A percentile compares a stretch with the other conserved stretches of the same genome.
Evolutionary conservation across 2,113 vertebrate genomes (phyloP).

Genomic region (Martes martes): DNA sequence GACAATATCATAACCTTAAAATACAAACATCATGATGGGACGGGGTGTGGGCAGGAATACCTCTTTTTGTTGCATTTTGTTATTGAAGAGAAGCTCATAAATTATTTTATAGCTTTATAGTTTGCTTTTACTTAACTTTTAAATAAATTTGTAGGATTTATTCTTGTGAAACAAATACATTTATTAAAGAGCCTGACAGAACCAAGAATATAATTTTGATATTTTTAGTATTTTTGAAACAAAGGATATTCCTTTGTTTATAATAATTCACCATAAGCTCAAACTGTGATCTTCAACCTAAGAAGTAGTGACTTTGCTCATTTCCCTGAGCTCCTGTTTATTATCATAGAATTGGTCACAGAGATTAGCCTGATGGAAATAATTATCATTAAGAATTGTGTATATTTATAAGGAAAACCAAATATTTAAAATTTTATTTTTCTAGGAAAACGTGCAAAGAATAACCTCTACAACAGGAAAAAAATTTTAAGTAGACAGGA

Average conservation of each 20-base stretch:
- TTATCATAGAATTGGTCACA: not conserved
- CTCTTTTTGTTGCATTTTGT: not conserved
- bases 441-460: not conserved
- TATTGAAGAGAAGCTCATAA: not conserved
- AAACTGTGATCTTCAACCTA: not conserved
- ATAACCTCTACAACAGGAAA: not conserved
- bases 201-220: not conserved
- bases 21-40: not conserved
- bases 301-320: not conserved
- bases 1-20: not conserved
- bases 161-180: not conserved
- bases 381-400: slow-evolving; percentile 3
- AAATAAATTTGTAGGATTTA: not conserved
- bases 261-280: not conserved
- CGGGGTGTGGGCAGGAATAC: not conserved
- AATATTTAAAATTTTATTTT: slow-evolving; percentile 35
- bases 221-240: not conserved
- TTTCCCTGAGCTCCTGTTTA: not conserved
- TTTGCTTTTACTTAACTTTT: slow-evolving; percentile 17
- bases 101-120: not conserved
- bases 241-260: not conserved
- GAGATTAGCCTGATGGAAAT: slow-evolving; percentile 11
- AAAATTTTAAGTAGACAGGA: not conserved
- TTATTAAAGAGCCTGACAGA: not conserved
- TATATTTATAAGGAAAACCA: slow-evolving; percentile 3